phyloP scores from a whole-genome alignment of 2,888 invertebrate genomes.

The Tortricodes alternella region DNA sequence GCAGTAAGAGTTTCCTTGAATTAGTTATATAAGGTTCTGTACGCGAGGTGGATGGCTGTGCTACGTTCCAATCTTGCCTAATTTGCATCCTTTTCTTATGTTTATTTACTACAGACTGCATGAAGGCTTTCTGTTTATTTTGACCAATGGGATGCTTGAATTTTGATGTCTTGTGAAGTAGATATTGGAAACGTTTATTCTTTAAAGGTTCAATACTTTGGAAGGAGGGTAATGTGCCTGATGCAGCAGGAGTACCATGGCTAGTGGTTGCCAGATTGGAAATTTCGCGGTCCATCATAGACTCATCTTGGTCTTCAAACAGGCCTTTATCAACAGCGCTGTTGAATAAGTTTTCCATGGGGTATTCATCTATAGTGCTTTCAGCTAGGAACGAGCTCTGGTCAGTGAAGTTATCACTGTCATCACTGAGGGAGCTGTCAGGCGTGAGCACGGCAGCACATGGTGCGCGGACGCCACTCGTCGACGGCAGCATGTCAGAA shows the following conservation, averaged over 20 bases:
- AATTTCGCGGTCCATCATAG: constrained; percentile 77
- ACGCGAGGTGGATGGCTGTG: constrained; percentile 72
- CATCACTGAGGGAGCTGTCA: constrained; percentile 74
- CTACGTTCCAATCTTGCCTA: constrained; percentile 56
- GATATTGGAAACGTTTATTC: constrained; percentile 77
- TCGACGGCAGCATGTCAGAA: constrained; percentile 62
- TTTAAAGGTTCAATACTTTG: constrained; percentile 76
- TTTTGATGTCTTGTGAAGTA: constrained; percentile 78
- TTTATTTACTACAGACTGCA: constrained; percentile 79
- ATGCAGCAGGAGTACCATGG: constrained; percentile 67
- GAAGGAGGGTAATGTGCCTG: constrained; percentile 69
- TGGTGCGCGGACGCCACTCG: constrained; percentile 56
- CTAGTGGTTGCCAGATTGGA: constrained; percentile 77
- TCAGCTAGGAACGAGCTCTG: constrained; percentile 77
- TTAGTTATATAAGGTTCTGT: constrained; percentile 67
- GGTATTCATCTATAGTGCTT: constrained; percentile 77
- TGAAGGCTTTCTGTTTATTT: constrained; percentile 77
- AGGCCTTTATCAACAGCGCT: constrained; percentile 77
- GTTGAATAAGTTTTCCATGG: constrained; percentile 78
- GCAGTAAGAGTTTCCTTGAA: constrained; percentile 63
- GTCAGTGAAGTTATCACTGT: constrained; percentile 74
- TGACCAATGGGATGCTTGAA: constrained; percentile 77
- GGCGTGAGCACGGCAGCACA: constrained; percentile 62
- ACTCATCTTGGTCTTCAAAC: constrained; percentile 74
- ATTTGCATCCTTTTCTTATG: constrained; percentile 75